phyloP scores from a whole-genome alignment of 2,888 invertebrate genomes.

The Apamea crenata region DNA sequence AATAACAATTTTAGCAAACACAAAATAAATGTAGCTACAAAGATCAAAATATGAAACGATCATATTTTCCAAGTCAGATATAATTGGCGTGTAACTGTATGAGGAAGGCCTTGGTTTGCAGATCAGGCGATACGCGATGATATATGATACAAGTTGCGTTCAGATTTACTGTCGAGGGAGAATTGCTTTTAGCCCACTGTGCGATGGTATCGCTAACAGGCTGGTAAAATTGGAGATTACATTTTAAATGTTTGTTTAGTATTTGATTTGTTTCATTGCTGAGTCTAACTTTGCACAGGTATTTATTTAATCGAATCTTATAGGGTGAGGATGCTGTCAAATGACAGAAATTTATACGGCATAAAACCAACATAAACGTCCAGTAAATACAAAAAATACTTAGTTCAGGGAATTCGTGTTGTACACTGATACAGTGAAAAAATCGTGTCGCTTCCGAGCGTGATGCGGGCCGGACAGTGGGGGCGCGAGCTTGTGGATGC shows the following conservation, averaged over 20 bases:
- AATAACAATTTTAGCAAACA: neutral
- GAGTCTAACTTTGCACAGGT: neutral
- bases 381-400: too few species aligned
- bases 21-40: neutral
- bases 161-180: constrained; percentile 52
- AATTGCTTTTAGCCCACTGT: constrained; percentile 59
- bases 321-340: too few species aligned
- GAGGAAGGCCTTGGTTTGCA: constrained; percentile 60
- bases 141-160: constrained; percentile 72
- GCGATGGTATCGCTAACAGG: constrained; percentile 54
- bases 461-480: too few species aligned
- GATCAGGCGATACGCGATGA: constrained; percentile 73
- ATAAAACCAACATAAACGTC: too few species aligned
- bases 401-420: too few species aligned
- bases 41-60: constrained; percentile 28
- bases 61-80: constrained; percentile 37
- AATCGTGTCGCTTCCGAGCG: too few species aligned
- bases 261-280: constrained; percentile 15
- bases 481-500: too few species aligned
- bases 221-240: constrained; percentile 56
- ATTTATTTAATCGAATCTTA: too few species aligned
- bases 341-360: too few species aligned
- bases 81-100: constrained; percentile 38
- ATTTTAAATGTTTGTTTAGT: constrained; percentile 44
- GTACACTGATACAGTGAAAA: too few species aligned